A percentile compares a stretch with the other conserved stretches of the same genome.
These are phyloP conservation scores for Trochalopteron elliotii DNA, from an alignment of 2,113 vertebrate species.

Conservation along the genomic window DNA sequence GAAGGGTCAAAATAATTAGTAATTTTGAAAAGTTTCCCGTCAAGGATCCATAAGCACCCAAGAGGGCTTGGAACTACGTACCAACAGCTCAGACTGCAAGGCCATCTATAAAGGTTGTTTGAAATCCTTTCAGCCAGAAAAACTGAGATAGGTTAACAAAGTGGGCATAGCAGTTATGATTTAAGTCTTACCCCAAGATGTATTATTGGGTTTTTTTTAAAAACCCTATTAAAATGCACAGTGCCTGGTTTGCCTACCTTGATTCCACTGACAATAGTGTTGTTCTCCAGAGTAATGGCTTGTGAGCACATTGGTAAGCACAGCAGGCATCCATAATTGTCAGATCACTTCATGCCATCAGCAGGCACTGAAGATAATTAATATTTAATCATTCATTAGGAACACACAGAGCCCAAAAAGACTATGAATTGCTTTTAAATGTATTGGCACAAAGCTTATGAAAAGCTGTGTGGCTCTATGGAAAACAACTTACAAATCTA, in stretches of 20 bases:
- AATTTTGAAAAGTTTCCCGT: not conserved
- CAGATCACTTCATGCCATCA: not conserved
- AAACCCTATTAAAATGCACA: not conserved
- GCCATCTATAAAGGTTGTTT: not conserved
- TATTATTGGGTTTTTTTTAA: not conserved
- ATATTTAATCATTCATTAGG: not conserved
- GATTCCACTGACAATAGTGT: not conserved
- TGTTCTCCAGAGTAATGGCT: not conserved
- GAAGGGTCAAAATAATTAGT: not conserved
- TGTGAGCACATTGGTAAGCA: not conserved
- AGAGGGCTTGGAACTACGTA: not conserved
- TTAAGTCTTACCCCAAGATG: not conserved
- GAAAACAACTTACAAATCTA: not conserved
- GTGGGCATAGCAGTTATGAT: not conserved
- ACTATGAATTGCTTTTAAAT: not conserved
- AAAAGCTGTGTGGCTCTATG: not conserved
- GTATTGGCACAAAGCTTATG: not conserved
- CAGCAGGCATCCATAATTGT: not conserved
- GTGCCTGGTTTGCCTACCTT: not conserved
- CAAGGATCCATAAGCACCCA: not conserved
- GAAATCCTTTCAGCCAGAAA: not conserved
- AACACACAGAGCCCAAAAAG: not conserved
- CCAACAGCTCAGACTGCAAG: not conserved
- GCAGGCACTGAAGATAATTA: not conserved
- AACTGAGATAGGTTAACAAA: not conserved